These are phyloP conservation scores for Phodopus roborovskii DNA, from an alignment of 2,113 vertebrate species.

Conservation along the genomic window DNA sequence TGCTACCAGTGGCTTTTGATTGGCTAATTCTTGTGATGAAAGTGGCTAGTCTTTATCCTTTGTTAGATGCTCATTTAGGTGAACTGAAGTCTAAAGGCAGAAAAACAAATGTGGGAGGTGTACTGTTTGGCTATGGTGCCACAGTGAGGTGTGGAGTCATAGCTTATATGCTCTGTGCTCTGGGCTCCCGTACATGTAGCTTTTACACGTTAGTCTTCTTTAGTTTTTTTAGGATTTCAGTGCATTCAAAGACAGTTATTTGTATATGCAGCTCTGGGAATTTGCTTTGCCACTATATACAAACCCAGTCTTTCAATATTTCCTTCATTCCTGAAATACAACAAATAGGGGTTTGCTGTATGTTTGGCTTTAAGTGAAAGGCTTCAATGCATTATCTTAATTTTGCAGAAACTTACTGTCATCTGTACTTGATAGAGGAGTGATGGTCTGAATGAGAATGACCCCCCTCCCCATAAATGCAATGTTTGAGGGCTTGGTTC, in stretches of 20 bases:
- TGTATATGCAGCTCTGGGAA: slow-evolving; percentile 14
- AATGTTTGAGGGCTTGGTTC: neutral
- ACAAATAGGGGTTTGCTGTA: slow-evolving; percentile 18
- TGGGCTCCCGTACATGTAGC: neutral
- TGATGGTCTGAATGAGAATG: neutral
- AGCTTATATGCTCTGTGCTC: neutral
- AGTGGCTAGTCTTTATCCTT: neutral
- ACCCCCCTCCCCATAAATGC: neutral
- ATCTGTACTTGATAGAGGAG: neutral
- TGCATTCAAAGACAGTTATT: neutral
- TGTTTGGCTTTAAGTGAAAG: slow-evolving; percentile 35
- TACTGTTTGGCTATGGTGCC: neutral
- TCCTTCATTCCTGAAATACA: slow-evolving; percentile 21
- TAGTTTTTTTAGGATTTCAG: neutral
- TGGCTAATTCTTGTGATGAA: neutral
- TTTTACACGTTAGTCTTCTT: neutral
- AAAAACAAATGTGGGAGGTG: neutral
- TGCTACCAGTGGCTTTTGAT: neutral
- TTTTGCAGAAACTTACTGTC: slow-evolving; percentile 28
- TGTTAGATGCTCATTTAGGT: slow-evolving; percentile 6
- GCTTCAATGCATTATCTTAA: slow-evolving; percentile 45
- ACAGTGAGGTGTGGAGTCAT: neutral
- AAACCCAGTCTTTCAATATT: neutral
- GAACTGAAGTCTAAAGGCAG: slow-evolving; percentile 8
- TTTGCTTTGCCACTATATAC: neutral